Conservation (phyloP, 2,888 invertebrate genomes). For the Morpho helenor region DNA sequence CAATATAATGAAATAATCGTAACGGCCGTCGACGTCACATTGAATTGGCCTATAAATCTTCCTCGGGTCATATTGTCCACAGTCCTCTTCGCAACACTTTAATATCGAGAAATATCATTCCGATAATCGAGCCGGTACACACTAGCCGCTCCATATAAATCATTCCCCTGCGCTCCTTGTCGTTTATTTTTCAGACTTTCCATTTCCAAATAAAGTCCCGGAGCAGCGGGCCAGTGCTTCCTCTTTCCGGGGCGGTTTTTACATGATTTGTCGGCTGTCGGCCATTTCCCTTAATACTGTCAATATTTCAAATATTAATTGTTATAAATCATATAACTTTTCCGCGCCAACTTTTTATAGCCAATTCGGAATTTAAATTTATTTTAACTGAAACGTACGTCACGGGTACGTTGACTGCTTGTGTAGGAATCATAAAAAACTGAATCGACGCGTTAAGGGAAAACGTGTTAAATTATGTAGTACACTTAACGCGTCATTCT, state of each 20-base stretch:
- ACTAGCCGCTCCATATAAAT: constrained; percentile 71
- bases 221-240: constrained; percentile 74
- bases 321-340: constrained; percentile 75
- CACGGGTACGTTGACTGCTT: constrained; percentile 29
- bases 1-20: constrained; percentile 79
- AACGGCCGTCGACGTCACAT: constrained; percentile 72
- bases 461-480: constrained; percentile 74
- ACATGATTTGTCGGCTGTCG: constrained; percentile 77
- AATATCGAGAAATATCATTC: constrained; percentile 78
- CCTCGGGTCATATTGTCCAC: constrained; percentile 78
- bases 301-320: constrained; percentile 79
- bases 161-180: constrained; percentile 64
- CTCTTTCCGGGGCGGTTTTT: constrained; percentile 77
- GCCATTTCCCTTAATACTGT: constrained; percentile 76
- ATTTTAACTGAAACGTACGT: constrained; percentile 50
- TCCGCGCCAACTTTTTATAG: constrained; percentile 52
- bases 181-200: constrained; percentile 79
- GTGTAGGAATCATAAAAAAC: constrained; percentile 34
- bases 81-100: constrained; percentile 76
- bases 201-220: constrained; percentile 78
- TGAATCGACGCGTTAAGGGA: constrained; percentile 52
- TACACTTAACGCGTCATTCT: constrained; percentile 76
- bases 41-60: constrained; percentile 77
- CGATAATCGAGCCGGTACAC: constrained; percentile 69
- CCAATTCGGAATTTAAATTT: constrained; percentile 62